Evolutionary conservation across 2,888 invertebrate genomes (phyloP).

Genomic region (Drosophila parthenogenetica): DNA sequence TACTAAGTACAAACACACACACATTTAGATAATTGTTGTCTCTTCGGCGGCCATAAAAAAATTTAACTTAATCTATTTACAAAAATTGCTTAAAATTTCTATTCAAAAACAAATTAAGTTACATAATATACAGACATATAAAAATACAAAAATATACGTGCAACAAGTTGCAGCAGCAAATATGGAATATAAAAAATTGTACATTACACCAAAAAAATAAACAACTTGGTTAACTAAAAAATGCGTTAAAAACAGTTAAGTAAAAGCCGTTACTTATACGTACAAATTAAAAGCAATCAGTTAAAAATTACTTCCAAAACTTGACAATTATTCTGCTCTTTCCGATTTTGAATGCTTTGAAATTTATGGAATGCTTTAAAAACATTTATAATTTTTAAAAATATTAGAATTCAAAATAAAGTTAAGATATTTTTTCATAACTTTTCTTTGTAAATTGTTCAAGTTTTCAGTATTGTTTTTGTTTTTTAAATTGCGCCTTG

Average conservation of each 20-base stretch:
- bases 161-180: constrained; percentile 26
- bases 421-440: neutral
- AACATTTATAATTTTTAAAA: neutral
- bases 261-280: neutral
- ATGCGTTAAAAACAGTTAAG: neutral
- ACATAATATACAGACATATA: constrained; percentile 20
- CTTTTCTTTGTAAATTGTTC: constrained; percentile 46
- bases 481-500: constrained; percentile 63
- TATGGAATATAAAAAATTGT: constrained; percentile 19
- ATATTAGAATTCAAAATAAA: neutral
- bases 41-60: constrained; percentile 51
- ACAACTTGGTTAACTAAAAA: neutral
- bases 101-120: constrained; percentile 30
- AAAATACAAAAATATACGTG: constrained; percentile 49
- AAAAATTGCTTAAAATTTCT: constrained; percentile 46
- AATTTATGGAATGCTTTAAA: neutral
- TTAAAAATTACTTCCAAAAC: constrained; percentile 4
- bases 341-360: neutral
- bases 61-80: constrained; percentile 69
- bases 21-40: constrained; percentile 61
- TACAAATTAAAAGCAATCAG: constrained; percentile 8
- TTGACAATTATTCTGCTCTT: constrained; percentile 2
- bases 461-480: neutral
- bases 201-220: constrained; percentile 16
- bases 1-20: constrained; percentile 64